Evolutionary conservation across 37 sponge, comb jelly and placozoan species (phyloP), one percentile per base, ranked within the genome.

Genomic region (Halichondria panicea): DNA sequence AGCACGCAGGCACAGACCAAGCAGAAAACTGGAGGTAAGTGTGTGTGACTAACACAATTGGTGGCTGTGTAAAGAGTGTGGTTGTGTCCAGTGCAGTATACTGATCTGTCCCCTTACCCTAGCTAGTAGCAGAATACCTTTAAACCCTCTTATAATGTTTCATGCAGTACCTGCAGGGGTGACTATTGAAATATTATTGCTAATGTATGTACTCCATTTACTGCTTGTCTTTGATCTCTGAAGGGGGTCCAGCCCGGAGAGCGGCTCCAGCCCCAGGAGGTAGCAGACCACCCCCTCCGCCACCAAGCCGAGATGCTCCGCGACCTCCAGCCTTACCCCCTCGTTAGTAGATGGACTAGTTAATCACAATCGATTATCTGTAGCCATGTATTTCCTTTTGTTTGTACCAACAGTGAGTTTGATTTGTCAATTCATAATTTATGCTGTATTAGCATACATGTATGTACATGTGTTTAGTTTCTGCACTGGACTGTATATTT

Each of bases 201-300:
- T n/a, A n/a, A n/a, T n/a, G n/a, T n/a, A n/a, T n/a, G n/a, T n/a
- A n/a, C n/a, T n/a, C n/a, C n/a, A n/a, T n/a, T n/a, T n/a, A n/a
- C n/a, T n/a, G n/a, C n/a, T n/a, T n/a, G n/a, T n/a, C n/a, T 18
- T 48, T 11, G 11, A 58, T 7, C 28, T 58, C 59, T 21, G 59
- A 30, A 18, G 5, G 5, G 25, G n/a, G 28, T 21, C 59, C 11
- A 58, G 59, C 28, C 7, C 12, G 61, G 27, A 59, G 61, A 59
- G 61, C 27, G 7, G 39, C 38, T 35, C 36, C 38, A 15, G 39
- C 36, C 32, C 66, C 39, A 30, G 66, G 39, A 64, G 66, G 66
- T 37, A 38, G 66, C 24, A 64, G 66, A 35, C 77, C 77, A 4
- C 77, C 77, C 41, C 77, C 77, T 54, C 77, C 77, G 3, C 77